These are phyloP conservation scores for Graptemys geographica DNA, from an alignment of 2,797 vertebrate genomes.

Conservation along the genomic window DNA sequence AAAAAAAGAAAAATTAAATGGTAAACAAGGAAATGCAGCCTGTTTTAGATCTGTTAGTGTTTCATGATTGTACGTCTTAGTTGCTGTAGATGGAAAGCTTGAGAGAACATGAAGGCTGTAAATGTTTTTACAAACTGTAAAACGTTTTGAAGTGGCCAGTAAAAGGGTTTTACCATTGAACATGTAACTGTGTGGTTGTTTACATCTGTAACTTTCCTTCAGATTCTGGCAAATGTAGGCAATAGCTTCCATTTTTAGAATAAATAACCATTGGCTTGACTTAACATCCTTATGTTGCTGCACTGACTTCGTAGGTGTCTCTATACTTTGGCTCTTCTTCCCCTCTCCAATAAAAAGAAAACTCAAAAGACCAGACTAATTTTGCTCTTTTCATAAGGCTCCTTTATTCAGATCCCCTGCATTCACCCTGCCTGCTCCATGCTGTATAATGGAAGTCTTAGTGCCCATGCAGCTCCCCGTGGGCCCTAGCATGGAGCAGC, in stretches of 20 bases:
- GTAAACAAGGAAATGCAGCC: constrained; percentile 24
- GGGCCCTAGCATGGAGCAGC: neutral
- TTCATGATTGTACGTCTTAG: constrained; percentile 66
- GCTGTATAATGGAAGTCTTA: neutral
- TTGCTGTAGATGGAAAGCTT: constrained; percentile 67
- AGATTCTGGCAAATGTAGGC: constrained; percentile 71
- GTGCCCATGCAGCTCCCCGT: too few relatives aligned
- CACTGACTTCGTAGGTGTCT: constrained; percentile 19
- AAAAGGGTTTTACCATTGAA: constrained; percentile 71
- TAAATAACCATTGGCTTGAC: constrained; percentile 76
- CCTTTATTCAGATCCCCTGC: neutral
- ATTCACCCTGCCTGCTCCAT: neutral
- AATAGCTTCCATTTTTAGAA: constrained; percentile 74
- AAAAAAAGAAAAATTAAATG: constrained; percentile 5
- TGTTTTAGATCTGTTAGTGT: constrained; percentile 69
- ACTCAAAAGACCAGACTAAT: neutral
- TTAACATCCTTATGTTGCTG: constrained; percentile 46
- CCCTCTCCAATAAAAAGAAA: neutral
- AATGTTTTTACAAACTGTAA: constrained; percentile 75
- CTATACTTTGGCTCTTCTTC: neutral
- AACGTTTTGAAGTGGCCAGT: constrained; percentile 77
- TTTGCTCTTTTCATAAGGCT: neutral
- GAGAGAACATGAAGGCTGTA: constrained; percentile 64
- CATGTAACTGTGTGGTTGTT: constrained; percentile 77
- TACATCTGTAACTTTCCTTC: constrained; percentile 74